Evolutionary conservation across 2,113 vertebrate genomes (phyloP), one percentile per base, ranked within the genome.

Genomic region (Mobula birostris): DNA sequence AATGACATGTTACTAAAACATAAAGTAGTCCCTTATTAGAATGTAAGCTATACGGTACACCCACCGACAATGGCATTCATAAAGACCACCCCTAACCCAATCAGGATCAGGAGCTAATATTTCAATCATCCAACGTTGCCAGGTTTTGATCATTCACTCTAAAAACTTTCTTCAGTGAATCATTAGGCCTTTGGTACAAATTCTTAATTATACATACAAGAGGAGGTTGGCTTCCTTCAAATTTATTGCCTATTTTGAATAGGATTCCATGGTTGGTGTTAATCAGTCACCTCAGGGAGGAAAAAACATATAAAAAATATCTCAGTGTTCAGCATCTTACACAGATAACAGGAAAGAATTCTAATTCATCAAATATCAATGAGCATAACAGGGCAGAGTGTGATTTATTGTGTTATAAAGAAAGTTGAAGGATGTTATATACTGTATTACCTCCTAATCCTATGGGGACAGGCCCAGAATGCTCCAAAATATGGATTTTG

Each of bases 161-260:
- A 29, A 70, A 91, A 91, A n/a, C 63, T 68, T 15, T 91, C 32
- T 91, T 91, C 66, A n/a, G n/a, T 66, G 17, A 29, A 90, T 66
- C n/a, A 48, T 70, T 14, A 68, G 29, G 32, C 12, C n/a, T 27
- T n/a, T 88, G n/a, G 7, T 91, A 7, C 66, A 91, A 36, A 2
- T 36, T 40, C 19, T 66, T 70, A 91, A 36, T 91, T 91, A 70
- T 36, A 40, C 88, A 91, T 70, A 32, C 36, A 21, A 91, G 19
- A 90, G 63, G 5, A 36, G 66, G 68, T 91, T 70, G 66, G 88
- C 32, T 68, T 91, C n/a, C 88, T 91, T 70, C 88, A 36, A 91
- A 91, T 36, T 91, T 91, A 91, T 91, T 91, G 36, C 88, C 66
- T 91, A 36, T 36, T 91, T 91, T 70, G 63, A 91, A 91, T 91